A percentile compares a stretch with the other conserved stretches of the same genome.
Evolutionary conservation across 64 coral and sea anemone species (phyloP).

Genomic region (Pachyseris speciosa): DNA sequence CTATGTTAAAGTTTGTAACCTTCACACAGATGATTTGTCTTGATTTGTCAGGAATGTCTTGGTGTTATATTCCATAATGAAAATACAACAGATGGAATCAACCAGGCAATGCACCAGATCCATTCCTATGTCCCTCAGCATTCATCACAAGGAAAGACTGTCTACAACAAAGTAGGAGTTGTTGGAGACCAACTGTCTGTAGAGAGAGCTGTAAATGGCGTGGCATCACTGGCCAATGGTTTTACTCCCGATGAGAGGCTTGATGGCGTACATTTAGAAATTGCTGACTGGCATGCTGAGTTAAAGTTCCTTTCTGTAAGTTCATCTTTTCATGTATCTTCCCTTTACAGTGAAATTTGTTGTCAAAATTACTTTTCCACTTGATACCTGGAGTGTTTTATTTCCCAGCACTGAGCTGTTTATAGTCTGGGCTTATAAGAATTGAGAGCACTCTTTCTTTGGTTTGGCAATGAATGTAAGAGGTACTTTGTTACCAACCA

Average conservation of each 20-base stretch:
- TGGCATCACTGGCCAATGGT: not conserved
- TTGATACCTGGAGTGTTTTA: too few relatives aligned
- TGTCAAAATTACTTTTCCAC: too few relatives aligned
- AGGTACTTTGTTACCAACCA: too few relatives aligned
- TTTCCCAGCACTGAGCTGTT: too few relatives aligned
- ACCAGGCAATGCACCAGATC: not conserved
- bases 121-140: not conserved
- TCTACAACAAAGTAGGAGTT: not conserved
- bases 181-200: conserved; percentile 35
- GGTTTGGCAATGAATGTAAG: too few relatives aligned
- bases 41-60: not conserved
- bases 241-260: conserved; percentile 21
- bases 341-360: too few relatives aligned
- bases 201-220: not conserved
- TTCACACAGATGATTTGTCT: too few relatives aligned
- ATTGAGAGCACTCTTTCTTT: too few relatives aligned
- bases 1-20: too few relatives aligned
- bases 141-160: too few relatives aligned
- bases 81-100: conserved; percentile 23
- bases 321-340: too few relatives aligned
- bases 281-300: not conserved
- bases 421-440: too few relatives aligned
- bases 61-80: not conserved
- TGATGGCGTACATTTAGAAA: conserved; percentile 5
- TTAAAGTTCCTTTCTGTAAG: not conserved